phyloP scores from a whole-genome alignment of 1,140 invertebrate species.

The Teleogryllus occipitalis region DNA sequence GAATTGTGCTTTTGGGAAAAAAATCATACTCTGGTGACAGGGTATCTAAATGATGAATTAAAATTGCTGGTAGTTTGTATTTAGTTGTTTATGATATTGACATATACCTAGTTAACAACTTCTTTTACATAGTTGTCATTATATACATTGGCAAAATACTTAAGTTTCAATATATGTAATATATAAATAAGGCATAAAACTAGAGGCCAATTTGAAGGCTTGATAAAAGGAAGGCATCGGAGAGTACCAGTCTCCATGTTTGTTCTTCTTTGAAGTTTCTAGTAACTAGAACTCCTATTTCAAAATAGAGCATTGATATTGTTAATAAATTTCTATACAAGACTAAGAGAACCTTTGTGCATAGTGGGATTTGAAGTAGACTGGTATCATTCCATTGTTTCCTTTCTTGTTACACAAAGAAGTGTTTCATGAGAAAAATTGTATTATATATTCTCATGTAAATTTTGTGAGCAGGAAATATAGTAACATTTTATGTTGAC shows the following conservation, averaged over 20 bases:
- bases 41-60: not conserved
- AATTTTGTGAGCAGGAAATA: not conserved
- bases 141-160: constrained; percentile 5
- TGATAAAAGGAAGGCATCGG: not conserved
- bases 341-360: not conserved
- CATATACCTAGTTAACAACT: constrained; percentile 5
- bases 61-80: not conserved
- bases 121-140: not conserved
- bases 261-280: not conserved
- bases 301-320: too few relatives aligned
- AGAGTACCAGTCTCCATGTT: not conserved
- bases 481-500: not conserved
- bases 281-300: too few relatives aligned
- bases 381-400: not conserved
- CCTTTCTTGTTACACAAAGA: not conserved
- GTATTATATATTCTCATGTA: not conserved
- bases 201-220: not conserved
- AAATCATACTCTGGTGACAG: not conserved
- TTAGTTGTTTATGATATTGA: constrained; percentile 6
- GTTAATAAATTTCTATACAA: not conserved
- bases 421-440: not conserved
- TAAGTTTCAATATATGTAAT: not conserved
- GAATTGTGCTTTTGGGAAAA: not conserved
- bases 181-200: constrained; percentile 6
- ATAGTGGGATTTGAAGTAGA: not conserved